phyloP scores from a whole-genome alignment of 2,113 vertebrate species.

The Caranx ignobilis region DNA sequence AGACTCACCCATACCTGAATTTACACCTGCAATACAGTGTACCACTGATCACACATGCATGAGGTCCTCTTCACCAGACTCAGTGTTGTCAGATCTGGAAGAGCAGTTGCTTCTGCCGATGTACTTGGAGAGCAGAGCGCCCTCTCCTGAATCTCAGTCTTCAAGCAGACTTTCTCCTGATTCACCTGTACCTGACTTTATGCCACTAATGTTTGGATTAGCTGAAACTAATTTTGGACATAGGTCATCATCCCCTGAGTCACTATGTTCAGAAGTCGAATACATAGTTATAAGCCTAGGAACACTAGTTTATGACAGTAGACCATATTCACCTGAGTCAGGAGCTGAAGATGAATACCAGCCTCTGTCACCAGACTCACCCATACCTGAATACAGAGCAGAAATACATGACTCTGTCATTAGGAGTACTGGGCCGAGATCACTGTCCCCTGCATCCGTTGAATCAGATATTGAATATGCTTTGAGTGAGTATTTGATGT shows the following conservation, averaged over 20 bases:
- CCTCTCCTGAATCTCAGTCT: slow-evolving; percentile 48
- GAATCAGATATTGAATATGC: slow-evolving; percentile 65
- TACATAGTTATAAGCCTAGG: slow-evolving; percentile 49
- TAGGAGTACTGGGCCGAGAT: slow-evolving; percentile 55
- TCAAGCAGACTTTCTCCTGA: slow-evolving; percentile 52
- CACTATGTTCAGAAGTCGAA: slow-evolving; percentile 67
- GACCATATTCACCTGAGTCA: slow-evolving; percentile 69
- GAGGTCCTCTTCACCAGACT: slow-evolving; percentile 60
- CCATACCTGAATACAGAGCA: slow-evolving; percentile 58
- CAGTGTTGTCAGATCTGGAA: slow-evolving; percentile 52
- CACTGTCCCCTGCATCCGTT: slow-evolving; percentile 66
- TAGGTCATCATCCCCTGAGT: slow-evolving; percentile 66
- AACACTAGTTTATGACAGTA: slow-evolving; percentile 25
- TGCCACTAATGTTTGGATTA: not conserved
- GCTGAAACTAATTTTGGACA: slow-evolving; percentile 17
- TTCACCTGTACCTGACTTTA: slow-evolving; percentile 55
- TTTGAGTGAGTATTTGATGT: slow-evolving; percentile 48
- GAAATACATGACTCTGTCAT: slow-evolving; percentile 27
- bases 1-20: slow-evolving; percentile 71
- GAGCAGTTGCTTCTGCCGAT: not conserved
- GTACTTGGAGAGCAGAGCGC: slow-evolving; percentile 22
- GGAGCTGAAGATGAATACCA: slow-evolving; percentile 46
- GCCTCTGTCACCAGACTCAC: slow-evolving; percentile 65
- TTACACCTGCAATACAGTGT: not conserved
- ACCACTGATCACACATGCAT: not conserved